Percentiles rank a stretch among this genome's conserved stretches.
Evolutionary conservation across 2,113 vertebrate genomes (phyloP).

Genomic region (Hydrochoerus hydrochaeris): DNA sequence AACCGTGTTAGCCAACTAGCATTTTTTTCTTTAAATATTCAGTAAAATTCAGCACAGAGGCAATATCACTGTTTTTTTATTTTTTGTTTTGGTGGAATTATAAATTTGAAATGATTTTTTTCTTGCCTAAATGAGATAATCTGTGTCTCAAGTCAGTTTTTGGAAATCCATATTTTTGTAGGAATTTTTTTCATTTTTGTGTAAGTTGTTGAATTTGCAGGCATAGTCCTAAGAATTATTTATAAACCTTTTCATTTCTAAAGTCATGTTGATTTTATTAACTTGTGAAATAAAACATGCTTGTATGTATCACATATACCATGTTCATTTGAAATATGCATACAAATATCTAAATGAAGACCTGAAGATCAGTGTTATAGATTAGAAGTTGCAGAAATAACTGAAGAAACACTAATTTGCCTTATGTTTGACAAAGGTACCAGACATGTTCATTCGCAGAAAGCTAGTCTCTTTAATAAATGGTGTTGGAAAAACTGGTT

Average conservation of each 20-base stretch:
- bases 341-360: background rate
- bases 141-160: background rate
- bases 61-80: background rate
- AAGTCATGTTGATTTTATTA: background rate
- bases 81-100: background rate
- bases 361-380: no score
- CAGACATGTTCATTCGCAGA: no score
- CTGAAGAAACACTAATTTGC: no score
- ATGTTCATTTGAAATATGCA: background rate
- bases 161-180: background rate
- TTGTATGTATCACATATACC: background rate
- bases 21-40: background rate
- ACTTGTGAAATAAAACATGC: background rate
- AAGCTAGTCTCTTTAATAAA: no score
- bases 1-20: background rate
- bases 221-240: background rate
- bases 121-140: background rate
- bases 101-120: background rate
- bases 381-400: no score
- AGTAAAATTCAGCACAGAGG: background rate
- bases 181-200: background rate
- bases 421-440: no score
- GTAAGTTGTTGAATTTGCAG: background rate
- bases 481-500: no score
- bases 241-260: background rate